These are phyloP conservation scores for Melanerpes formicivorus DNA, from an alignment of 2,113 vertebrate genomes.

Conservation along the genomic window DNA sequence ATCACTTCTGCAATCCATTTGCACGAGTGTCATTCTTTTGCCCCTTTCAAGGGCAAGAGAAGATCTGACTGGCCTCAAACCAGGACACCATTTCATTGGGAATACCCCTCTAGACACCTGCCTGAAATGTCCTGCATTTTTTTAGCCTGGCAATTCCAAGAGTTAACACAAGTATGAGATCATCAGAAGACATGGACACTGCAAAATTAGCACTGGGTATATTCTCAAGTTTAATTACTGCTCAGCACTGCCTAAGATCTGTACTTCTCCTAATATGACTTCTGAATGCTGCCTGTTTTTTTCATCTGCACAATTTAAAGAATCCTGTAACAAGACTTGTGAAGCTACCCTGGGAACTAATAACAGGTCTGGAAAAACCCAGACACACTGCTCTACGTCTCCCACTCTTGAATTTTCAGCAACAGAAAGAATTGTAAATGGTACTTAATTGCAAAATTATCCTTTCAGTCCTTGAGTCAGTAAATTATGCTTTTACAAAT, in stretches of 20 bases:
- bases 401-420: conserved; percentile 43
- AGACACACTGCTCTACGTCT: conserved; percentile 16
- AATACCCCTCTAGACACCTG: not conserved
- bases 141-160: not conserved
- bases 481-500: not conserved
- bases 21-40: no score
- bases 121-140: not conserved
- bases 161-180: not conserved
- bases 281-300: not conserved
- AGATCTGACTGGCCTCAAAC: no score
- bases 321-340: not conserved
- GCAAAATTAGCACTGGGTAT: not conserved
- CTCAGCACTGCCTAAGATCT: not conserved
- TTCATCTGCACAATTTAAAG: not conserved
- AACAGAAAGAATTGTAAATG: conserved; percentile 22
- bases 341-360: conserved; percentile 11
- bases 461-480: conserved; percentile 16
- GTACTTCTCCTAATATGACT: not conserved
- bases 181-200: not conserved
- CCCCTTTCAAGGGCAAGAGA: no score
- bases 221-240: conserved; percentile 2
- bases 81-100: not conserved
- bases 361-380: conserved; percentile 50
- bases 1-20: no score
- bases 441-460: conserved; percentile 55